Percentiles rank a stretch among this genome's conserved stretches.
phyloP scores from a whole-genome alignment of 2,888 invertebrate species.

The Scaptodrosophila latifasciaeformis region DNA sequence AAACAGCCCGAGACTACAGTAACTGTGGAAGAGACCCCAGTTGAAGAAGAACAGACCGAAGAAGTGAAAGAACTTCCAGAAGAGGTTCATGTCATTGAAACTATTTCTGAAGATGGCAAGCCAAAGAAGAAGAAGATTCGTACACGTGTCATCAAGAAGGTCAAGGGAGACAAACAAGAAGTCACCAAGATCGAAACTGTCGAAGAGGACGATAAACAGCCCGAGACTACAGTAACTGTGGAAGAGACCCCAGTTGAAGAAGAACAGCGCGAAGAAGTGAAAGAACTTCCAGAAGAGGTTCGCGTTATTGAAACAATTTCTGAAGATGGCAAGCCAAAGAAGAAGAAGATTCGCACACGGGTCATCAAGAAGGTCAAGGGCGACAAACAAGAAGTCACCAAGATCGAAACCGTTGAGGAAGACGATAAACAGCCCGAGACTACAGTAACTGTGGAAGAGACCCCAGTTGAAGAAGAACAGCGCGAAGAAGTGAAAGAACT shows the following conservation, averaged over 20 bases:
- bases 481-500: conserved; percentile 5
- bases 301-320: conserved; percentile 12
- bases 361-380: conserved; percentile 16
- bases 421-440: conserved; percentile 20
- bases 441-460: conserved; percentile 17
- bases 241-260: conserved; percentile 13
- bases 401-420: conserved; percentile 14
- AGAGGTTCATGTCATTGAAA: conserved; percentile 30
- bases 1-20: conserved; percentile 35
- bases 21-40: conserved; percentile 28
- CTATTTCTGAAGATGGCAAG: conserved; percentile 33
- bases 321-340: conserved; percentile 18
- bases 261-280: conserved; percentile 10
- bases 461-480: conserved; percentile 4
- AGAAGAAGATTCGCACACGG: conserved; percentile 14
- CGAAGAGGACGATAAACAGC: conserved; percentile 18
- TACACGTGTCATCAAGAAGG: conserved; percentile 37
- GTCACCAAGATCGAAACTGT: conserved; percentile 20
- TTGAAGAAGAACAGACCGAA: conserved; percentile 20
- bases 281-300: conserved; percentile 15
- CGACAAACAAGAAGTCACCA: no score
- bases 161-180: conserved; percentile 32
- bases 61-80: conserved; percentile 33
- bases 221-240: conserved; percentile 17
- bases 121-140: conserved; percentile 37